Evolutionary conservation across 2,113 vertebrate genomes (phyloP).

Genomic region (Ictalurus punctatus): DNA sequence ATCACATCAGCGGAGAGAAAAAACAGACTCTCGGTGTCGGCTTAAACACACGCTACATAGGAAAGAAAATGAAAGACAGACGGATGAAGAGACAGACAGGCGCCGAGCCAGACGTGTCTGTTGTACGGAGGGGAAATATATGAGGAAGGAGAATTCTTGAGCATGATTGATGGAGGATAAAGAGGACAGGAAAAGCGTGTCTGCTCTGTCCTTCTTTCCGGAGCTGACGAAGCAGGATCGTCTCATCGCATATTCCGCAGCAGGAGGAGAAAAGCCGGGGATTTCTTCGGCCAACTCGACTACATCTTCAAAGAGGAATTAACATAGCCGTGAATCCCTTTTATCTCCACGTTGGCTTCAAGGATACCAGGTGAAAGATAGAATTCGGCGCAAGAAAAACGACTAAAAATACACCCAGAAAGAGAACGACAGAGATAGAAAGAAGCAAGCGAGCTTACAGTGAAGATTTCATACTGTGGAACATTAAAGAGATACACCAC

Average conservation of each 20-base stretch:
- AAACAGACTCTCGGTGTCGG: conserved; percentile 21
- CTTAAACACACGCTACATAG: conserved; percentile 5
- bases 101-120: conserved; percentile 13
- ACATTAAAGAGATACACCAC: not conserved
- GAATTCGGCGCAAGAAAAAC: conserved; percentile 57
- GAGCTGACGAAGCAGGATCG: conserved; percentile 68
- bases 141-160: conserved; percentile 23
- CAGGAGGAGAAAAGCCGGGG: conserved; percentile 61
- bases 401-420: conserved; percentile 58
- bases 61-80: not conserved
- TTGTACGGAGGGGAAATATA: conserved; percentile 12
- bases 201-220: not conserved
- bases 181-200: conserved; percentile 12
- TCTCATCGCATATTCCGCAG: conserved; percentile 57
- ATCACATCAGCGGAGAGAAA: conserved; percentile 8
- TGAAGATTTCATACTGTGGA: not conserved
- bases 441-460: not conserved
- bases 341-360: conserved; percentile 69
- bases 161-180: conserved; percentile 39
- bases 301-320: conserved; percentile 75
- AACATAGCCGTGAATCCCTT: conserved; percentile 66
- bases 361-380: conserved; percentile 67
- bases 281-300: conserved; percentile 66
- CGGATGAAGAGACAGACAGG: conserved; percentile 29
- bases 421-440: not conserved